Conservation (phyloP, 2,888 invertebrate genomes). For the Macropis europaea region DNA sequence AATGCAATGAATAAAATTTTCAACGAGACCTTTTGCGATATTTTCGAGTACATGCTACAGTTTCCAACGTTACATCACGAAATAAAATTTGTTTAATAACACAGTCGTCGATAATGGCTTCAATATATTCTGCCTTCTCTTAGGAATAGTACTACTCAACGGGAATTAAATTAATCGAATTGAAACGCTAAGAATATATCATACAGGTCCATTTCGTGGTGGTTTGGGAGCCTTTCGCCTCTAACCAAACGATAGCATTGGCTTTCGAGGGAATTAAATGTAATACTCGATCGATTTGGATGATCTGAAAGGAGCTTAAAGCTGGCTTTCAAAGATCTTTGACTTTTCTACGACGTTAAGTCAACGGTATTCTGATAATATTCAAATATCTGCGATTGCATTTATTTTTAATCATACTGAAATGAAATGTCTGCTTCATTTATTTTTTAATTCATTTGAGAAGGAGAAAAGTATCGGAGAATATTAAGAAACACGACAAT, state of each 20-base stretch:
- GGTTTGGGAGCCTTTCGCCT: not conserved
- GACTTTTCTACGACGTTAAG: conserved; percentile 18
- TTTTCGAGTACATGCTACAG: too few relatives aligned
- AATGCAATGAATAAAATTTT: too few relatives aligned
- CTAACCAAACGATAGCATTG: conserved; percentile 27
- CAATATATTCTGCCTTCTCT: too few relatives aligned
- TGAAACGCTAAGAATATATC: not conserved
- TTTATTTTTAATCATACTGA: not conserved
- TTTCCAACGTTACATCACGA: too few relatives aligned
- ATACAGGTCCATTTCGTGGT: not conserved
- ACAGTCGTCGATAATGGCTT: too few relatives aligned
- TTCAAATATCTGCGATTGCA: not conserved
- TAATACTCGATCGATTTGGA: conserved; percentile 19
- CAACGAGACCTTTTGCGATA: too few relatives aligned
- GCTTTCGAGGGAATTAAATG: conserved; percentile 12
- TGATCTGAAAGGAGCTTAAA: conserved; percentile 25
- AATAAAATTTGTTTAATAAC: too few relatives aligned
- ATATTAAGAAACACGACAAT: too few relatives aligned
- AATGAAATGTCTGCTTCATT: too few relatives aligned
- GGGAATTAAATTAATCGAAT: conserved; percentile 18
- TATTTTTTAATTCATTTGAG: too few relatives aligned
- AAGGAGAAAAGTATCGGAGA: too few relatives aligned
- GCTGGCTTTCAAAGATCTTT: not conserved
- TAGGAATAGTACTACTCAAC: too few relatives aligned
- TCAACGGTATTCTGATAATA: not conserved